Evolutionary conservation across 2,888 invertebrate species (phyloP), one percentile per base, ranked within the genome.

Genomic region (Tricholauxania praeusta): DNA sequence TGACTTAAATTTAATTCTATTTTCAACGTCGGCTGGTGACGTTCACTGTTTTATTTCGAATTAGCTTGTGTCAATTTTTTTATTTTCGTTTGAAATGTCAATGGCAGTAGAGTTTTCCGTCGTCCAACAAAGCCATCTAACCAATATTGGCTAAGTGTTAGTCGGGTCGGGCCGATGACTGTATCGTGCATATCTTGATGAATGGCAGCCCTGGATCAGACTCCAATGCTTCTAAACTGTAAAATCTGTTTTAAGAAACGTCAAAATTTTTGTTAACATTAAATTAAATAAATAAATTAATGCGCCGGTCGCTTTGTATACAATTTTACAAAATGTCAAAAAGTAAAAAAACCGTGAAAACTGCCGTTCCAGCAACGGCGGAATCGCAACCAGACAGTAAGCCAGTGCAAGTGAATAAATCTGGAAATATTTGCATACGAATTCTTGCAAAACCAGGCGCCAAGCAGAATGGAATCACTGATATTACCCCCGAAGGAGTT

Each of bases 381-480:
- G 62, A 10, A 14, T 12, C 1, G 14, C 48, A 60, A 60, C 8
- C 48, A 6, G 15, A n/a, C 5, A 72, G 76, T 12, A 77, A 79
- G 15, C 86, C 87, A 6, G 80, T 92, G 22, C 82, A 82, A 51
- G 70, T 88, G 72, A 88, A 91, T 80, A 91, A 92, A 83, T 82
- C 86, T 62, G 92, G 92, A 32, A 90, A 91, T 80, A 89, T 93
- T 73, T 82, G 87, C 15, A 90, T 94, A 39, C 89, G 90, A 82
- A 89, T 94, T 75, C 88, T 91, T 73, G 93, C 93, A 0, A 94
- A 94, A 84, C 94, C 94, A 22, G 94, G 94, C 62, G 92, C 94
- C 0, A 94, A 93, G 86, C 89, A 90, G 71, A 93, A 92, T 83
- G 88, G 89, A 62, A 89, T 94, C 72, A 92, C 92, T 75, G 91